Evolutionary conservation across 2,113 vertebrate species (phyloP).

Genomic region (Clupea harengus): DNA sequence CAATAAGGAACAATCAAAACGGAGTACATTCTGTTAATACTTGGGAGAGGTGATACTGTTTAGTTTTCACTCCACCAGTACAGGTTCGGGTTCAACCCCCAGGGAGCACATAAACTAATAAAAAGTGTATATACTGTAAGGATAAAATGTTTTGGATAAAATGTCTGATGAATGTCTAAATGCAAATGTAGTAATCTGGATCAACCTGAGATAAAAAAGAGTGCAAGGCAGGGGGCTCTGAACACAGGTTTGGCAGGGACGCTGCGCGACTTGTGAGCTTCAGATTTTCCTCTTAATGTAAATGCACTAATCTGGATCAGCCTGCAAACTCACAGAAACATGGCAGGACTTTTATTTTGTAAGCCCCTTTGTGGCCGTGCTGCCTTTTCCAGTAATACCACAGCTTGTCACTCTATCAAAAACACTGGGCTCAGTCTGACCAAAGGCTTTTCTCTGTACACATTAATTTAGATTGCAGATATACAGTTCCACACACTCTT

Average conservation of each 20-base stretch:
- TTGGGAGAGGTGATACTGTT: not conserved
- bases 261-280: not conserved
- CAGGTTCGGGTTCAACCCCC: not conserved
- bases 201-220: not conserved
- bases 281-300: not conserved
- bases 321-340: not conserved
- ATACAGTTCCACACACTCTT: not conserved
- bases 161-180: not conserved
- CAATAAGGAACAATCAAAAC: not conserved
- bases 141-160: not conserved
- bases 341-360: not conserved
- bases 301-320: not conserved
- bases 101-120: not conserved
- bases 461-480: not conserved
- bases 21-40: not conserved
- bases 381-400: not conserved
- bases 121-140: not conserved
- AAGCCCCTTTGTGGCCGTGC: not conserved
- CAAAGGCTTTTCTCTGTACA: not conserved
- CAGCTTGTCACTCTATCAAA: not conserved
- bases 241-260: not conserved
- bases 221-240: not conserved
- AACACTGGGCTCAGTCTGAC: not conserved
- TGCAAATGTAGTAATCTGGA: not conserved
- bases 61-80: not conserved